phyloP scores from a whole-genome alignment of 2,797 vertebrate species.

The Caiman crocodilus region DNA sequence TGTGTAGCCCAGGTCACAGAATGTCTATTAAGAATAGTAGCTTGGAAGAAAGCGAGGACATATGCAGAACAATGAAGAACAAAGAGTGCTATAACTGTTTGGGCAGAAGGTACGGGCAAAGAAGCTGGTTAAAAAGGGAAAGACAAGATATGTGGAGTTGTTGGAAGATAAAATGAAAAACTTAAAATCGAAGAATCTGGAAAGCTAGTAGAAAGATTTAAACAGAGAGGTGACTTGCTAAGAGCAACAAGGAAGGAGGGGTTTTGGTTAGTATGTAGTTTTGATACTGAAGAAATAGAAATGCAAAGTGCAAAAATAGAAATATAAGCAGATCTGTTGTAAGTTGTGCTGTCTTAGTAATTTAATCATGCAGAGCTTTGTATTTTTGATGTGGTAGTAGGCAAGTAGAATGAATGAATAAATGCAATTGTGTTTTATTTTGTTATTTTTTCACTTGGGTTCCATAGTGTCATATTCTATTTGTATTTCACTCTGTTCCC shows the following conservation, averaged over 20 bases:
- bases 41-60: background rate
- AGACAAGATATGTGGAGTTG: background rate
- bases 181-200: background rate
- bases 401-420: background rate
- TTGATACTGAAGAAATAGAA: background rate
- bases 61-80: no score
- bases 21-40: background rate
- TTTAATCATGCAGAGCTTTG: background rate
- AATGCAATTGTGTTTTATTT: background rate
- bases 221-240: background rate
- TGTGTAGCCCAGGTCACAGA: background rate
- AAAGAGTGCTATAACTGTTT: background rate
- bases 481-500: background rate
- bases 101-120: background rate
- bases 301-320: background rate
- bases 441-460: background rate
- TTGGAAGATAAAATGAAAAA: background rate
- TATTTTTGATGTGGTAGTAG: background rate
- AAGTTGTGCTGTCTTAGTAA: background rate
- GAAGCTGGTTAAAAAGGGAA: background rate
- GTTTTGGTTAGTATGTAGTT: background rate
- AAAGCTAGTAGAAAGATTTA: background rate
- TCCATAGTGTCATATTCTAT: background rate
- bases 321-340: background rate
- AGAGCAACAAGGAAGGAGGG: background rate